A percentile compares a stretch with the other conserved stretches of the same genome.
Conservation (phyloP, 2,113 vertebrate species). For the Microtus pennsylvanicus region DNA sequence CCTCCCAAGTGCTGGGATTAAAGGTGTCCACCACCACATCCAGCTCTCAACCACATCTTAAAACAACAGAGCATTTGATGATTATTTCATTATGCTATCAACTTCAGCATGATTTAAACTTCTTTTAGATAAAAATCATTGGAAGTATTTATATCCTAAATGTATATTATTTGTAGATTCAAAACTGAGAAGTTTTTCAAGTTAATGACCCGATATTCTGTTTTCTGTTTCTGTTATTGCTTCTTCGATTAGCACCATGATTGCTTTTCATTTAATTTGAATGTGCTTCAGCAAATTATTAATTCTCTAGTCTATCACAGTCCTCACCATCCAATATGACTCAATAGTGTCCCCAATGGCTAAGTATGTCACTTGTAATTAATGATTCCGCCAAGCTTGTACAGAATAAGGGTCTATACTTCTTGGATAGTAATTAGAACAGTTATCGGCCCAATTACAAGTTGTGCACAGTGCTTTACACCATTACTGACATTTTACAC, state of each 20-base stretch:
- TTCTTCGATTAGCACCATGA: neutral
- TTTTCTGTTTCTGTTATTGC: neutral
- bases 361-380: neutral
- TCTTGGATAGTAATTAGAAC: neutral
- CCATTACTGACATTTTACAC: neutral
- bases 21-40: neutral
- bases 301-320: neutral
- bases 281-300: neutral
- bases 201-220: neutral
- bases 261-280: no score
- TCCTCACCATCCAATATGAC: fast-evolving
- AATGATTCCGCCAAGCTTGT: neutral
- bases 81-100: neutral
- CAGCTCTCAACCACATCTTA: neutral
- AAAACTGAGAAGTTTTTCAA: neutral
- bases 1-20: neutral
- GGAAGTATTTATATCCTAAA: neutral
- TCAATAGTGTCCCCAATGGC: no score
- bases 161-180: neutral
- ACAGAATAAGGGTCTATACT: neutral
- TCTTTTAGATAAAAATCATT: neutral
- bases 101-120: neutral
- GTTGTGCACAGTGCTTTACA: neutral
- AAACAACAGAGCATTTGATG: neutral
- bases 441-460: neutral